Conservation (phyloP, 1,140 invertebrate genomes). For the Drosophila mauritiana region DNA sequence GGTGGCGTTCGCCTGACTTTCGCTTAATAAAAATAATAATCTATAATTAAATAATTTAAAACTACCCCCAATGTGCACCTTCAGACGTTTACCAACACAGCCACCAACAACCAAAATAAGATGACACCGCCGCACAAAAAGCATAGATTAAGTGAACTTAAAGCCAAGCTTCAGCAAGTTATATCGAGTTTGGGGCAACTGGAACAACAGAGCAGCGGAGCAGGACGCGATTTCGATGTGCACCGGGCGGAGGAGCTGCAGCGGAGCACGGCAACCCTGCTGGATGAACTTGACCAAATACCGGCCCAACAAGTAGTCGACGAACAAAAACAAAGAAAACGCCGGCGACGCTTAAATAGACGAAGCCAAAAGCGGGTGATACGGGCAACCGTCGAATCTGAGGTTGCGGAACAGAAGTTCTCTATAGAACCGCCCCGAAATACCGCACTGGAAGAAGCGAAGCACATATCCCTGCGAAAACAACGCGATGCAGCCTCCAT, state of each 20-base stretch:
- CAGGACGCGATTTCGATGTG: not conserved
- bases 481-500: conserved; percentile 53
- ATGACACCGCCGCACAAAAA: conserved; percentile 20
- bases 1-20: not conserved
- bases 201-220: conserved; percentile 2
- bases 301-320: conserved; percentile 11
- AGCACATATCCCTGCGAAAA: conserved; percentile 44
- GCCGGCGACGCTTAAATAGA: conserved; percentile 40
- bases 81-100: no score
- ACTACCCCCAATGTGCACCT: not conserved
- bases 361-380: conserved; percentile 9
- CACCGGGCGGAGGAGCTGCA: conserved; percentile 10
- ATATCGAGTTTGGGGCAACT: conserved; percentile 40
- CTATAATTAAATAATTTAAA: not conserved
- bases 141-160: conserved; percentile 52
- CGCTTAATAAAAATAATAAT: conserved; percentile 6
- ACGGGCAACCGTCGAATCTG: not conserved
- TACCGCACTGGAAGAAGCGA: conserved; percentile 4
- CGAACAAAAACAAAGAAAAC: conserved; percentile 27
- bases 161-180: conserved; percentile 33
- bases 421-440: not conserved
- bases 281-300: conserved; percentile 25
- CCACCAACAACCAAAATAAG: not conserved
- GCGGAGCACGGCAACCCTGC: conserved; percentile 24
- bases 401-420: not conserved